Percentiles rank a stretch among this genome's conserved stretches.
Conservation (phyloP, 1,140 invertebrate species). For the Muscidifurax raptorellus region DNA sequence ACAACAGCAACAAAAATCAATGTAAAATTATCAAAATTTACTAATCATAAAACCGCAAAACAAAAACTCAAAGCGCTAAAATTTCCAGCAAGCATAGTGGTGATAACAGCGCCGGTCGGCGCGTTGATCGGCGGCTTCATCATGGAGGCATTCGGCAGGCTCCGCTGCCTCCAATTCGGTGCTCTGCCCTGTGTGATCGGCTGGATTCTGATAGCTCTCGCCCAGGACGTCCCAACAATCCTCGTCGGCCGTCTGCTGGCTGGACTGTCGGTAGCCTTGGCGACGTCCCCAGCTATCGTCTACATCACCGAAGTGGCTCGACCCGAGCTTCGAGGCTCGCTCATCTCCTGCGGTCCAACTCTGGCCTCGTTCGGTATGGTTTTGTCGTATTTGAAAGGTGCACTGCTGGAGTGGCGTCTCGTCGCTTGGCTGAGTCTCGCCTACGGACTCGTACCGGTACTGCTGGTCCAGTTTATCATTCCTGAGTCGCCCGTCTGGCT, state of each 20-base stretch:
- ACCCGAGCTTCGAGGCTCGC: conserved; percentile 77
- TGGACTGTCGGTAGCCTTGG: conserved; percentile 77
- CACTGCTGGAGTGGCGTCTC: conserved; percentile 77
- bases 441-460: conserved; percentile 76
- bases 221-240: conserved; percentile 73
- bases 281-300: conserved; percentile 78
- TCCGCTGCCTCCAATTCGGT: conserved; percentile 79
- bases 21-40: too few species aligned
- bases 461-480: conserved; percentile 77
- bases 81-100: conserved; percentile 76
- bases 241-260: conserved; percentile 80
- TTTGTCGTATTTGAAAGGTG: conserved; percentile 78
- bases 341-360: conserved; percentile 76
- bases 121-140: conserved; percentile 76
- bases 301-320: conserved; percentile 80
- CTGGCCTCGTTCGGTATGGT: conserved; percentile 77
- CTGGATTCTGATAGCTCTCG: conserved; percentile 78
- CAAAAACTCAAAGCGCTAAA: conserved; percentile 23
- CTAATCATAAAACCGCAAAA: too few species aligned
- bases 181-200: conserved; percentile 79
- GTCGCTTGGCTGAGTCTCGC: conserved; percentile 77
- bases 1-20: too few species aligned
- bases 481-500: conserved; percentile 84
- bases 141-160: conserved; percentile 80
- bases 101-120: conserved; percentile 76